Percentiles rank a stretch among this genome's conserved stretches.
Conservation (phyloP, 2,113 vertebrate species). For the Haliaeetus leucogaster region DNA sequence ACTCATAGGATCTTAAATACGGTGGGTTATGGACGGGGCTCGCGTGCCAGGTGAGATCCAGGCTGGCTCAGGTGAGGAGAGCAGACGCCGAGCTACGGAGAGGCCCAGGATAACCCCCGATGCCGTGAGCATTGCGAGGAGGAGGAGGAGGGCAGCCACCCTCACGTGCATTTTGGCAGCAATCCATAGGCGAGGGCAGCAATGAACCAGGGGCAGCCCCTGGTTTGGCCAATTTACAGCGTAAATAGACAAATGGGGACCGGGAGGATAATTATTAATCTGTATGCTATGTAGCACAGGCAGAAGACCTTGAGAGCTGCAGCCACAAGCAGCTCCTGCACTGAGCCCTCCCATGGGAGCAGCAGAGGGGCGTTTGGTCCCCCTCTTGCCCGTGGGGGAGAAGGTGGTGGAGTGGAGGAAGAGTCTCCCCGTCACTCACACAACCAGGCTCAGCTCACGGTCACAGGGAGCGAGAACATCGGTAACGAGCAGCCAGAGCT, state of each 20-base stretch:
- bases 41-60: not conserved
- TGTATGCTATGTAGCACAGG: rapidly evolving
- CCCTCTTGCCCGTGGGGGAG: not conserved
- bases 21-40: rapidly evolving
- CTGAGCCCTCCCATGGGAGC: not conserved
- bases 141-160: not conserved
- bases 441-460: too few relatives aligned
- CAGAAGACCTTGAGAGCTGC: not conserved
- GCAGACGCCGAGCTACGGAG: not conserved
- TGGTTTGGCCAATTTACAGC: too few relatives aligned
- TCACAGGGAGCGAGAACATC: not conserved
- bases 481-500: rapidly evolving
- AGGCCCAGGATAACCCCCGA: not conserved
- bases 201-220: not conserved
- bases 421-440: not conserved
- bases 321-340: not conserved
- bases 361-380: not conserved
- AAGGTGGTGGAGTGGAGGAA: not conserved
- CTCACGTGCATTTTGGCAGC: not conserved
- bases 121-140: not conserved
- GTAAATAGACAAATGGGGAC: not conserved
- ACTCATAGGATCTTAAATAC: rapidly evolving
- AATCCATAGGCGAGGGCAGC: not conserved
- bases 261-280: not conserved
- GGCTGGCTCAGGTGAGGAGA: not conserved